Percentiles rank a stretch among this genome's conserved stretches.
Evolutionary conservation across 2,888 invertebrate species (phyloP).

Genomic region (Andrena dorsata): DNA sequence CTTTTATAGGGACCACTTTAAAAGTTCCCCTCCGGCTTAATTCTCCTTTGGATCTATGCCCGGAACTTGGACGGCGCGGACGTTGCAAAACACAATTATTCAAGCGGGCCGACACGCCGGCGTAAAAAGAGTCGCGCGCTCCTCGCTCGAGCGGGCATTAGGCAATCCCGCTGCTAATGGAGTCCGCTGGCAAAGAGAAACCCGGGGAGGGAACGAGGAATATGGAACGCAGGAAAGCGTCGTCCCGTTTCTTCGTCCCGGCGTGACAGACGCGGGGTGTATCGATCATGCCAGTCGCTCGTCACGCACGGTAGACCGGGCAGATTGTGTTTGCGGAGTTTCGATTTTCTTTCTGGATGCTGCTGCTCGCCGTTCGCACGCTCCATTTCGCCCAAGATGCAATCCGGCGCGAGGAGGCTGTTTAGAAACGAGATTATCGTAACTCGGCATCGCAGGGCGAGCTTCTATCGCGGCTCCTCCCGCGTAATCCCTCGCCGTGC

Average conservation of each 20-base stretch:
- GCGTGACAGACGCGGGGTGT: constrained; percentile 61
- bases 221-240: constrained; percentile 54
- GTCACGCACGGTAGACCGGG: constrained; percentile 58
- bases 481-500: background rate
- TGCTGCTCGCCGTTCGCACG: constrained; percentile 30
- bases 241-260: constrained; percentile 45
- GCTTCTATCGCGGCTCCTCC: background rate
- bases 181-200: constrained; percentile 55
- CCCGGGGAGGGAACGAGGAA: constrained; percentile 43
- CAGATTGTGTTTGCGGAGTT: constrained; percentile 44
- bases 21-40: constrained; percentile 68
- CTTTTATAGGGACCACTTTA: constrained; percentile 71
- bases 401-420: background rate
- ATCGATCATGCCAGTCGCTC: constrained; percentile 57
- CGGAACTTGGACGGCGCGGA: constrained; percentile 62
- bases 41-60: constrained; percentile 71
- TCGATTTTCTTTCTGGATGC: constrained; percentile 50
- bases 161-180: constrained; percentile 68
- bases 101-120: constrained; percentile 69
- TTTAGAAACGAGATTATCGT: constrained; percentile 23
- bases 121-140: constrained; percentile 67
- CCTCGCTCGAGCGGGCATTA: constrained; percentile 73
- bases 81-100: constrained; percentile 81
- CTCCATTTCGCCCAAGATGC: constrained; percentile 52
- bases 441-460: background rate